Evolutionary conservation across 2,797 vertebrate genomes (phyloP).

Genomic region (Catharus ustulatus): DNA sequence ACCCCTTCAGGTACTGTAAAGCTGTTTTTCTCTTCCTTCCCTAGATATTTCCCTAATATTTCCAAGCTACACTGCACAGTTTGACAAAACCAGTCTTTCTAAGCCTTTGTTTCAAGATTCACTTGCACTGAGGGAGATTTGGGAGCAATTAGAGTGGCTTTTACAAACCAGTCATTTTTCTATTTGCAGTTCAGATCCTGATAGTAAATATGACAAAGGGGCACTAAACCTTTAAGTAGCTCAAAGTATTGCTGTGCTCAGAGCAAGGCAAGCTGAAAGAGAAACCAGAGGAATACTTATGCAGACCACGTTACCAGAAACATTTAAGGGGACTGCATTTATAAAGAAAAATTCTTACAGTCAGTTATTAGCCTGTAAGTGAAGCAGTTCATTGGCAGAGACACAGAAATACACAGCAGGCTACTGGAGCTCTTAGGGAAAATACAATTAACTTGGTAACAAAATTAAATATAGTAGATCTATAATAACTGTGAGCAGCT

Average conservation of each 20-base stretch:
- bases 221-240: slow-evolving; percentile 21
- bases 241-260: not conserved
- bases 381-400: slow-evolving; percentile 52
- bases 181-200: slow-evolving; percentile 12
- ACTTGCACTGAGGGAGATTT: slow-evolving; percentile 9
- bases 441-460: slow-evolving; percentile 64
- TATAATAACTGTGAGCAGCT: slow-evolving; percentile 52
- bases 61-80: not conserved
- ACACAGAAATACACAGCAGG: slow-evolving; percentile 45
- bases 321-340: slow-evolving; percentile 27
- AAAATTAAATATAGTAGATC: slow-evolving; percentile 63
- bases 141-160: slow-evolving; percentile 18
- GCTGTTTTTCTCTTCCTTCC: not conserved
- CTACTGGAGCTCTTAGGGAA: slow-evolving; percentile 47
- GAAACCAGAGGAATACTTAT: not conserved
- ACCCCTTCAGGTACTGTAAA: not conserved
- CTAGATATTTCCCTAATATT: not conserved
- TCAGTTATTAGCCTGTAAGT: slow-evolving; percentile 57
- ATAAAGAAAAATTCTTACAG: slow-evolving; percentile 37
- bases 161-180: slow-evolving; percentile 11
- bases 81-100: not conserved
- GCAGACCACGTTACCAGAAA: not conserved
- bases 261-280: not conserved
- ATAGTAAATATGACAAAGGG: slow-evolving; percentile 48
- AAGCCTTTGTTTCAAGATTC: slow-evolving; percentile 26